These are phyloP conservation scores for Pachyuromys duprasi DNA, from an alignment of 2,797 vertebrate species.

Conservation along the genomic window DNA sequence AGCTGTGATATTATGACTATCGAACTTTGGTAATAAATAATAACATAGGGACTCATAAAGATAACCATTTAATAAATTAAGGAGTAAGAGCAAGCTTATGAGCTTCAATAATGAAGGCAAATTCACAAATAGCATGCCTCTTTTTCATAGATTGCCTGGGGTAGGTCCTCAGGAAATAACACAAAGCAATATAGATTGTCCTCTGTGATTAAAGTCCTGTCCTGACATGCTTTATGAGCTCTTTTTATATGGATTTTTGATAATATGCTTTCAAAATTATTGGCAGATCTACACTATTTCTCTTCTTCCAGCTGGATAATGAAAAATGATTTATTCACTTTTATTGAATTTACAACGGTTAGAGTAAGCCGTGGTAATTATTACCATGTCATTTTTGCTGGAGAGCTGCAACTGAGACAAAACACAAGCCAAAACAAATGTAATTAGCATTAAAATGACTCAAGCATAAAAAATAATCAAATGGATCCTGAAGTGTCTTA, in stretches of 20 bases:
- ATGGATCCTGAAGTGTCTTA: constrained; percentile 80
- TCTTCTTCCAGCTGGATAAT: constrained; percentile 82
- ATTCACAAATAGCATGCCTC: constrained; percentile 27
- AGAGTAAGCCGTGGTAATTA: constrained; percentile 85
- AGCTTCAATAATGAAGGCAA: neutral
- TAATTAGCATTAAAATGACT: constrained; percentile 87
- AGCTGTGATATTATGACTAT: neutral
- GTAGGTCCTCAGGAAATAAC: constrained; percentile 33
- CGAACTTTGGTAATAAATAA: constrained; percentile 18
- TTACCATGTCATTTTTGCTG: constrained; percentile 83
- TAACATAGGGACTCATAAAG: neutral
- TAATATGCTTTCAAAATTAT: constrained; percentile 82
- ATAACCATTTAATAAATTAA: neutral
- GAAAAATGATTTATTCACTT: constrained; percentile 87
- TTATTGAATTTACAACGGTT: constrained; percentile 87
- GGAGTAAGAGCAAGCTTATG: constrained; percentile 2
- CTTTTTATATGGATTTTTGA: constrained; percentile 78
- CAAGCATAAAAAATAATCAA: constrained; percentile 84
- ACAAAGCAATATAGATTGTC: constrained; percentile 42
- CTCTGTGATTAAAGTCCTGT: constrained; percentile 76
- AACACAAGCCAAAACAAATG: constrained; percentile 86
- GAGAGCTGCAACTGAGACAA: constrained; percentile 85
- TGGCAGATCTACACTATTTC: constrained; percentile 81
- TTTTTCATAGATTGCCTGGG: neutral
- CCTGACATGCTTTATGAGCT: constrained; percentile 78